A percentile compares a stretch with the other conserved stretches of the same genome.
Evolutionary conservation across 2,888 invertebrate genomes (phyloP).

Genomic region (Orthonychiurus folsomi): DNA sequence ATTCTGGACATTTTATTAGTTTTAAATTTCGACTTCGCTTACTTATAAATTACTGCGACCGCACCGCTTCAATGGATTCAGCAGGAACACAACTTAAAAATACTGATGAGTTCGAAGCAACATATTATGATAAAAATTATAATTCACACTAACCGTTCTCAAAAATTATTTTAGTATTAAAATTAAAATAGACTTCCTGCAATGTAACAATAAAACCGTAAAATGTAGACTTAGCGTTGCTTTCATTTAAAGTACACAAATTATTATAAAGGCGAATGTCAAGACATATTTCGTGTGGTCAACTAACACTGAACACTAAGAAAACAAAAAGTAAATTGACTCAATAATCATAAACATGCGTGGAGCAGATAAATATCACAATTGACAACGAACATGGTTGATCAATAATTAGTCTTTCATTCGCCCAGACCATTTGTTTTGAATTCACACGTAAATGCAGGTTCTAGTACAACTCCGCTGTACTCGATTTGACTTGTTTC

Average conservation of each 20-base stretch:
- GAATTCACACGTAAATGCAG: neutral
- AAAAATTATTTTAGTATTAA: neutral
- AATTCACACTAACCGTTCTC: neutral
- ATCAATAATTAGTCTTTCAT: slow-evolving; percentile 1
- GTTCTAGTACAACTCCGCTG: neutral
- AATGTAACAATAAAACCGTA: neutral
- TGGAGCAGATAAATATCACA: neutral
- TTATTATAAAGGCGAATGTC: neutral
- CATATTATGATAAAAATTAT: neutral
- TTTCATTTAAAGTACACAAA: too few species aligned
- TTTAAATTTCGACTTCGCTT: neutral
- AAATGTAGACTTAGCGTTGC: neutral
- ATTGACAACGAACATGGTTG: neutral
- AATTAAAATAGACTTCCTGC: neutral
- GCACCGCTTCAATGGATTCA: neutral
- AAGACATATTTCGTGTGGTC: neutral
- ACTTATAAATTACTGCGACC: neutral
- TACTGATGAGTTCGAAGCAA: neutral
- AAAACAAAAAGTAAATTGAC: neutral
- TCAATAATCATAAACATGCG: neutral
- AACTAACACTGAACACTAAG: neutral
- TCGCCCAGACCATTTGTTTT: neutral
- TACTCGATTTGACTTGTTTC: slow-evolving; percentile 38
- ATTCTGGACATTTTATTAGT: neutral
- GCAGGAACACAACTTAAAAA: neutral